Percentiles rank a stretch among this genome's conserved stretches.
Conservation (phyloP, 1,140 invertebrate species). For the Saccostrea cuccullata region DNA sequence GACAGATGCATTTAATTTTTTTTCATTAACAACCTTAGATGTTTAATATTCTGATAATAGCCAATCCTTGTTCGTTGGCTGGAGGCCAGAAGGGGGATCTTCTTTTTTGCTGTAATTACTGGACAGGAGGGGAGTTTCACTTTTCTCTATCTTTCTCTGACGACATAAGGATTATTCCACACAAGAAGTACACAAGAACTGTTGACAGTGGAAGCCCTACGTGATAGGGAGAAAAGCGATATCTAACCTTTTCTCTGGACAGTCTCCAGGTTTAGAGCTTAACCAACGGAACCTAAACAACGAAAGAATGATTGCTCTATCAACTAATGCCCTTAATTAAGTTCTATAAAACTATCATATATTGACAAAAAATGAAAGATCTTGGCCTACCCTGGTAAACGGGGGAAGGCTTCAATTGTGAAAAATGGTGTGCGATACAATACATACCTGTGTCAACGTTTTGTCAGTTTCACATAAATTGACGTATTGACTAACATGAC, state of each 20-base stretch:
- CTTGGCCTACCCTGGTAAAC: neutral
- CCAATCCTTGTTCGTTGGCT: slow-evolving; percentile 3
- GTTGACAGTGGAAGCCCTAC: neutral
- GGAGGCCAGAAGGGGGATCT: neutral
- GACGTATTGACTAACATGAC: neutral
- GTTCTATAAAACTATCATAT: neutral
- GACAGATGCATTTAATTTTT: slow-evolving; percentile 37
- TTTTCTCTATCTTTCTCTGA: neutral
- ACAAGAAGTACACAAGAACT: neutral
- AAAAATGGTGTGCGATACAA: neutral
- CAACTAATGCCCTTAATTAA: slow-evolving; percentile 20
- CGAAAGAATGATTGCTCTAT: neutral
- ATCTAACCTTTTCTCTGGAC: slow-evolving; percentile 19
- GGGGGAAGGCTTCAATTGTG: neutral
- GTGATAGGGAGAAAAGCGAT: neutral
- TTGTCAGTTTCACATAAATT: slow-evolving; percentile 2
- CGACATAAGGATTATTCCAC: neutral
- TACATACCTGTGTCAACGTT: neutral
- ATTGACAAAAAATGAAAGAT: neutral
- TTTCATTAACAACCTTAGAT: neutral
- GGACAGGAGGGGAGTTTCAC: neutral
- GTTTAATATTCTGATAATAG: slow-evolving; percentile 32
- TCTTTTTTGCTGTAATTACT: neutral
- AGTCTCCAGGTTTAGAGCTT: slow-evolving; percentile 1
- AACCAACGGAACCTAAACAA: neutral